phyloP scores from a whole-genome alignment of 2,113 vertebrate species.

The Desmodus rotundus region DNA sequence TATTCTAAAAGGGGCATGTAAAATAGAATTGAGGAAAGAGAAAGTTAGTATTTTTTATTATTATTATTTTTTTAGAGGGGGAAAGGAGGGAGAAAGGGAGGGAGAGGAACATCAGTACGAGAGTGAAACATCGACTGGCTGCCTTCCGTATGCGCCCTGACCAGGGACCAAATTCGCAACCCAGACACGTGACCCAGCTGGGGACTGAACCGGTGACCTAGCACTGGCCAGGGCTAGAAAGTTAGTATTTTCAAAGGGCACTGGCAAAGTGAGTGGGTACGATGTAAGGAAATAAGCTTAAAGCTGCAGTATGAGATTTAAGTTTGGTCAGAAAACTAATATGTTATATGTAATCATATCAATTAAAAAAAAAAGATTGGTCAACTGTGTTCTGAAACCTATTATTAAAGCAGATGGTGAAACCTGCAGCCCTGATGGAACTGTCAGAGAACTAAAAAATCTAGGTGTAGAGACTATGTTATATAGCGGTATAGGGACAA shows the following conservation, averaged over 20 bases:
- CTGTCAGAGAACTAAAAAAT: not conserved
- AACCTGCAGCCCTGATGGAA: not conserved
- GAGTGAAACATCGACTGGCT: no score
- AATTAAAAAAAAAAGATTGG: not conserved
- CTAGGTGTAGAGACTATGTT: not conserved
- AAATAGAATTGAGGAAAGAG: not conserved
- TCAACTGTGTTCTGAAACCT: not conserved
- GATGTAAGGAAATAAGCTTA: not conserved
- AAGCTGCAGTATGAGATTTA: not conserved
- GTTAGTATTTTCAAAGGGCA: not conserved
- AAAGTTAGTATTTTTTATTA: not conserved
- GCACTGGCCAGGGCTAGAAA: not conserved
- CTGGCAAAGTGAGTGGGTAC: not conserved
- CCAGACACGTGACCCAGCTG: no score
- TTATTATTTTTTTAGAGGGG: no score
- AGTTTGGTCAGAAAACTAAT: not conserved
- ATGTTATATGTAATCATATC: not conserved
- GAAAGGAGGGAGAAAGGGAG: no score
- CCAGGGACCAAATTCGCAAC: no score
- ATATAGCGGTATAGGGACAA: not conserved
- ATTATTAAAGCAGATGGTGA: not conserved
- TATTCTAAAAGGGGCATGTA: not conserved
- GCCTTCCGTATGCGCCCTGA: no score
- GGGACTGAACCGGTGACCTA: no score
- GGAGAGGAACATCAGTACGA: no score